Base-by-base conservation (phyloP, 2,888 invertebrate genomes). In the Polydrusus pterygomalis region DNA sequence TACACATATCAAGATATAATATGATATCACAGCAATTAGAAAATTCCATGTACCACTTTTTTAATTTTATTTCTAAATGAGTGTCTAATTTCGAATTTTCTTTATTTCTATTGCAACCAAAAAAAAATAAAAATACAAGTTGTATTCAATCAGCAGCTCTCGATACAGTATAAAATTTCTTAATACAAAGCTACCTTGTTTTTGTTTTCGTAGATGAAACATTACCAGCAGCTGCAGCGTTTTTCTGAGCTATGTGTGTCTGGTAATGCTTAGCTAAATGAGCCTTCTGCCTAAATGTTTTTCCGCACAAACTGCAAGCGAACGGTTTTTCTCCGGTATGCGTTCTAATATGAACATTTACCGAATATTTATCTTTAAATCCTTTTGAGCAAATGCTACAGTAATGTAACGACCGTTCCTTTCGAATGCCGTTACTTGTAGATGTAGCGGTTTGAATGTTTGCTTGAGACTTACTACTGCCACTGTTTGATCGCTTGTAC, bases 311-410 rank as follows among this genome's bases (percentile, higher is more conserved):
- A 17, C 94, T 94, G 87, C 99, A 99, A 43, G 95, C 92, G 88
- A 99, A 99, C 0, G 99, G 98, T 85, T 99, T 98, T 88, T 99
- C 98, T 0, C 98, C 98, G 0, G 98, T 98, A 86, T 99, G 99
- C 30, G 98, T 98, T 82, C 98, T 91, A 81, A 98, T 96, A 88
- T 99, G 99, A 60, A 98, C 98, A 87, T 98, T 98, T 71, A 99
- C 97, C 77, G 98, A 96, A 91, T 99, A 99, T 87, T 97, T 97
- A 88, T 97, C 97, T 88, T 97, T 97, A 88, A 97, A 97, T 5
- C 96, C 96, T 86, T 96, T 96, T 82, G 95, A 95, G 88, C 96
- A 98, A 87, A 98, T 95, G 87, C 95, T 93, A 90, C 99, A 93
- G 88, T 97, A 94, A 88, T 99, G 94, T 80, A 98, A 88, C 75